Base-by-base conservation (phyloP, 2,888 invertebrate species). In the Silvanus unidentatus region DNA sequence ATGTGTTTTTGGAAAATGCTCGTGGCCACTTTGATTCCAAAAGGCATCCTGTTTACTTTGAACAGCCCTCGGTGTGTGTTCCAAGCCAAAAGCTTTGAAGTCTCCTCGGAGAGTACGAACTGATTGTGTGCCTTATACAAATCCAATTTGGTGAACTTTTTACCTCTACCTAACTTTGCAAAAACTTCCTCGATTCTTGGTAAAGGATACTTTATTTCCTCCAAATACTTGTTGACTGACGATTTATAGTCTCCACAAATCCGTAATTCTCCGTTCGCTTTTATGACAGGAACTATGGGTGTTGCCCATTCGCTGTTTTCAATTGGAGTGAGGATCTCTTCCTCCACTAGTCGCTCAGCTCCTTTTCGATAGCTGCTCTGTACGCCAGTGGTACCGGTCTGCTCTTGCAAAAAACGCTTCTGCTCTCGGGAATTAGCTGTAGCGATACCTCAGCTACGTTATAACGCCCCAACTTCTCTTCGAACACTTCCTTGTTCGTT, bases 11-110 rank as follows among this genome's bases (percentile, higher is more conserved):
- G 65, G 44, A 65, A 65, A 36, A 64, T 61, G 4, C 59, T 59
- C 2, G 64, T 61, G 16, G 65, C 64, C n/a, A 57, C 54, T 8
- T 62, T 57, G 6, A 66, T 58, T 8, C 67, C 68, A 49, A 57
- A 64, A 3, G 62, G 58, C n/a, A 67, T 45, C 12, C 66, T 54
- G 32, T 62, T 60, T 38, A 58, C 62, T 13, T 16, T 39, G 16
- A 15, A 39, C 11, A 39, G 14, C 8, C 39, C 39, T 16, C 14
- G 8, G 16, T 6, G 8, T 6, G 35, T 35, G 12, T 35, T 35
- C 35, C 35, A 35, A 8, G 12, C 12, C 12, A 35, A 35, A 8
- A 35, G 12, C 35, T 9, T 35, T 11, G 35, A 8, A 12, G 8
- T 35, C 11, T 35, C 35, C 10, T 35, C 35, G 12, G 6, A 6